Evolutionary conservation across 2,888 invertebrate species (phyloP).

Genomic region (Stenotaenia linearis): DNA sequence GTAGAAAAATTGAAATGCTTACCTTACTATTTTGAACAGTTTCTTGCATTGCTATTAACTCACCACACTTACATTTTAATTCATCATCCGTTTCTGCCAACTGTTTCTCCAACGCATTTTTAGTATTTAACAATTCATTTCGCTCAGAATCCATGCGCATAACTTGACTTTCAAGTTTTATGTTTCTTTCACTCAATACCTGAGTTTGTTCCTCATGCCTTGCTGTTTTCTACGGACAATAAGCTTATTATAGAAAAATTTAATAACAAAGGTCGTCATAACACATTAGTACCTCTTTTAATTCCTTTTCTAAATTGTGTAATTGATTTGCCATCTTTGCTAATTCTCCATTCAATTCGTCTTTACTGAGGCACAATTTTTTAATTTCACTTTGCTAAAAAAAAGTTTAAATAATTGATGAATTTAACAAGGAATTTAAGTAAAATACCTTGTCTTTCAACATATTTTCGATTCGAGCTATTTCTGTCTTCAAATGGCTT

Average conservation of each 20-base stretch:
- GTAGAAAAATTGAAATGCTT: neutral
- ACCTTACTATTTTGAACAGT: neutral
- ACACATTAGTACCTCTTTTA: neutral
- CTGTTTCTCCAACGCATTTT: conserved; percentile 17
- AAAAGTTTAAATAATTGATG: no score
- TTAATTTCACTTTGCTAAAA: neutral
- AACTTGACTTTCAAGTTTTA: neutral
- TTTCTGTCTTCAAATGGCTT: neutral
- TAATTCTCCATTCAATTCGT: neutral
- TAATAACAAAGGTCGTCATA: neutral
- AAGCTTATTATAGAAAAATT: neutral
- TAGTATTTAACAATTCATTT: neutral
- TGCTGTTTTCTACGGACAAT: neutral
- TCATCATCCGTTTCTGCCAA: neutral
- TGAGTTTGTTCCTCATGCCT: neutral
- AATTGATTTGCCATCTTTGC: neutral
- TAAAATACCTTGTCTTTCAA: neutral
- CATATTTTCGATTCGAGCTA: neutral
- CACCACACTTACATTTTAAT: neutral
- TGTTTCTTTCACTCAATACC: neutral
- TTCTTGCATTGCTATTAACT: neutral
- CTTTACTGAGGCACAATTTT: neutral
- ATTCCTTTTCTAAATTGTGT: neutral
- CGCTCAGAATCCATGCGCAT: neutral
- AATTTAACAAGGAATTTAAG: no score